Base-by-base conservation (phyloP, 1,140 invertebrate genomes). In the Drosophila ogumai region DNA sequence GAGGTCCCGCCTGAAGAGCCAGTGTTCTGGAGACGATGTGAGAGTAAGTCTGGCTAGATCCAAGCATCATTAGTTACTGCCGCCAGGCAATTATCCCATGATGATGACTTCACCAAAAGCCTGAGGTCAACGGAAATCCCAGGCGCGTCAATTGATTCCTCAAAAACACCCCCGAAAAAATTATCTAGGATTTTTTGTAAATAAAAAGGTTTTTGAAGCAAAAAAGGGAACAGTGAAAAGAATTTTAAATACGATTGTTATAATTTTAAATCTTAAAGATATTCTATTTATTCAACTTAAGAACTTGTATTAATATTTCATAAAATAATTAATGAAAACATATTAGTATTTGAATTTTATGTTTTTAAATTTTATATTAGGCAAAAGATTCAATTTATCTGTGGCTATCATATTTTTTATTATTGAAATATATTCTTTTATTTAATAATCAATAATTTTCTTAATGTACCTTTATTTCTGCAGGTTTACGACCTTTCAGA, bases 31-130 rank as follows among this genome's bases (percentile, higher is more conserved):
- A 12, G 3, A 8, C 50, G 17, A 22, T 36, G 50, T 34, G 50
- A 54, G 50, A 15, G 32, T 13, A 52, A 10, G 10, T 55, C 34
- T 55, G 13, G 19, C 82, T 59, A 78, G 36, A 22, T 19, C 6
- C 17, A 32, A 44, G 40, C 31, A 68, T 90, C 68, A 90, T 90
- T 90, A 80, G 43, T 50, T 34, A 63, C 5, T 65, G n/a, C 59
- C 36, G 68, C 22, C 55, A 57, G 79, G 79, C 72, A 88, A 60
- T 76, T 81, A 77, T 59, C 38, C n/a, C 3, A 3, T 56, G 56
- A 65, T 25, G 63, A 79, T 87, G 79, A 82, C 64, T 79, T 88
- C 84, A 77, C 32, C 46, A 28, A 44, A 79, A 66, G 8, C 41
- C 56, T 68, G 13, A 57, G 34, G 41, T 60, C 34, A 60, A 43